A percentile compares a stretch with the other conserved stretches of the same genome.
phyloP scores from a whole-genome alignment of 1,140 invertebrate species.

The Hydropsyche tenuis region DNA sequence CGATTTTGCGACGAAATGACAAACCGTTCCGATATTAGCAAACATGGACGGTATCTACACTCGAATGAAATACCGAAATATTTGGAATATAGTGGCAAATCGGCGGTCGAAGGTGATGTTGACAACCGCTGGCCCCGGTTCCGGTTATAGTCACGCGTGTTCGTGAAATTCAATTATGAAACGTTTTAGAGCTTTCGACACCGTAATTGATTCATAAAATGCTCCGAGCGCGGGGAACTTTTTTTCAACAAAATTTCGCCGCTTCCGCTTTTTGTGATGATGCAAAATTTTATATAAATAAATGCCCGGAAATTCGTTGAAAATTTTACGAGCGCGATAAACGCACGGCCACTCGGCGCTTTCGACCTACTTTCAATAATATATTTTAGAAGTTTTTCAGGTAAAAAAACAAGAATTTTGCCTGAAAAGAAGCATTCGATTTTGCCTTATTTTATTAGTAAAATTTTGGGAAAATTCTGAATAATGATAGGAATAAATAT shows the following conservation, averaged over 20 bases:
- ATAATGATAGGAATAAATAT: too few species aligned
- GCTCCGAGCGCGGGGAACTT: slow-evolving; percentile 3
- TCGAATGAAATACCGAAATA: too few species aligned
- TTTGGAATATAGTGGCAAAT: background rate
- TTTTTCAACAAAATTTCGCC: background rate
- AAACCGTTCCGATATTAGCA: background rate
- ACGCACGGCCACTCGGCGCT: background rate
- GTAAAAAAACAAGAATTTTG: too few species aligned
- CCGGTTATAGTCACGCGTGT: slow-evolving; percentile 37
- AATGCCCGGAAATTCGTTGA: background rate
- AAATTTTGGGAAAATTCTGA: too few species aligned
- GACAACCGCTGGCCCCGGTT: slow-evolving; percentile 20
- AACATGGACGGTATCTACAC: background rate
- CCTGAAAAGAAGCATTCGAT: too few species aligned
- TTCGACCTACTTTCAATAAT: too few species aligned
- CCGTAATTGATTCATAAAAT: slow-evolving; percentile 36
- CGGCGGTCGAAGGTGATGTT: background rate
- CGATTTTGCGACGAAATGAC: background rate
- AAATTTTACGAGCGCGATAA: background rate
- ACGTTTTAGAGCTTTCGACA: slow-evolving; percentile 41
- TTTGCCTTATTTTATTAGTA: too few species aligned
- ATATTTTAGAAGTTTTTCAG: too few species aligned
- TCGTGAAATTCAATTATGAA: slow-evolving; percentile 38
- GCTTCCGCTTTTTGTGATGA: slow-evolving; percentile 21
- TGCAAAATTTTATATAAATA: slow-evolving; percentile 18